These are phyloP conservation scores for Choreutis nemorana DNA, from an alignment of 2,888 invertebrate genomes.

Conservation along the genomic window DNA sequence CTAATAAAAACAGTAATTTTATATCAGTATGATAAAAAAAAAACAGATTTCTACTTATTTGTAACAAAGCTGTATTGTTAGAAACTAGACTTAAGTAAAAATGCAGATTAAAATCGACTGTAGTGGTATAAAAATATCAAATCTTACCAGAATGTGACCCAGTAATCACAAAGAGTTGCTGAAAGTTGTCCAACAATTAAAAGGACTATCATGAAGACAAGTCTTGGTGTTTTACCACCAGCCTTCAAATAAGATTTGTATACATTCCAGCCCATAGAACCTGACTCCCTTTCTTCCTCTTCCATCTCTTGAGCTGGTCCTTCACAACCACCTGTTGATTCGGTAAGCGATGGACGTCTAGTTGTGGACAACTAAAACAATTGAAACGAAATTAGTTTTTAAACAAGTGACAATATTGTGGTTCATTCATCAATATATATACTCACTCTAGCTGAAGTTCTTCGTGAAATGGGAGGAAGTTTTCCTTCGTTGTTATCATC, in stretches of 20 bases:
- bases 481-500: constrained; percentile 37
- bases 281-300: constrained; percentile 68
- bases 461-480: constrained; percentile 36
- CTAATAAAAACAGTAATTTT: too few relatives aligned
- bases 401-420: not conserved
- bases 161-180: constrained; percentile 78
- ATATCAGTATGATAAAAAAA: too few relatives aligned
- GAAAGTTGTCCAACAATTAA: constrained; percentile 71
- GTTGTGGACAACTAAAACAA: constrained; percentile 42
- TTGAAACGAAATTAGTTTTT: not conserved
- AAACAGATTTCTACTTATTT: constrained; percentile 1
- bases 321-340: constrained; percentile 46
- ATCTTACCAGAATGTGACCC: constrained; percentile 76
- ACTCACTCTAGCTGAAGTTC: constrained; percentile 50
- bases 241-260: constrained; percentile 70
- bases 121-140: too few relatives aligned
- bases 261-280: constrained; percentile 71
- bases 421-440: not conserved
- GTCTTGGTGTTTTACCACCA: constrained; percentile 60
- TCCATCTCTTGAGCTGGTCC: constrained; percentile 63
- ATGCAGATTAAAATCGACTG: not conserved
- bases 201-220: constrained; percentile 60
- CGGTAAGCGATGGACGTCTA: constrained; percentile 51
- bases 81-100: too few relatives aligned
- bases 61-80: too few relatives aligned